phyloP scores from a whole-genome alignment of 2,113 vertebrate species.

The Erythrolamprus reginae region DNA sequence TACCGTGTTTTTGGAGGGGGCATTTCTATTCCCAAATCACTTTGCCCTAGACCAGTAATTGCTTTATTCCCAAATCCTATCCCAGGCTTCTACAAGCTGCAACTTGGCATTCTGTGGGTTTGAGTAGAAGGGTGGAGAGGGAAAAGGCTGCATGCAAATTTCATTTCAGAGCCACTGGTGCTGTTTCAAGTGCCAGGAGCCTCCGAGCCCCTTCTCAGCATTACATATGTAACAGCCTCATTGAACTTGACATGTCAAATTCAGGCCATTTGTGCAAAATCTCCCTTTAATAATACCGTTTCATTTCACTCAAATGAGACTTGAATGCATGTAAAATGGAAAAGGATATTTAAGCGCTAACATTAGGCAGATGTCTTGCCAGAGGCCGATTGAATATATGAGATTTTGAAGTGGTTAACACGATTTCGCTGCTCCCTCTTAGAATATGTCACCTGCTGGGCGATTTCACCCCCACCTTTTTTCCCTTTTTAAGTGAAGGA shows the following conservation, averaged over 20 bases:
- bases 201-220: conserved; percentile 65
- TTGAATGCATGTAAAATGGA: conserved; percentile 85
- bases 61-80: background rate
- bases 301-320: conserved; percentile 85
- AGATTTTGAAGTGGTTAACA: conserved; percentile 77
- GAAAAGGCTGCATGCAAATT: conserved; percentile 68
- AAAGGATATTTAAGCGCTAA: conserved; percentile 83
- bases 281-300: conserved; percentile 92
- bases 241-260: conserved; percentile 96
- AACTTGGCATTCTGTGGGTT: background rate
- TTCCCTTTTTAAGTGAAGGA: conserved; percentile 55
- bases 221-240: conserved; percentile 83
- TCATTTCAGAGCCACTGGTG: conserved; percentile 71
- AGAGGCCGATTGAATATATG: conserved; percentile 74
- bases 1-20: background rate
- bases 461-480: conserved; percentile 28
- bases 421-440: conserved; percentile 61
- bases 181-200: conserved; percentile 66
- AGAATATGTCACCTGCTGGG: conserved; percentile 62
- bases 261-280: conserved; percentile 96
- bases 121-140: background rate
- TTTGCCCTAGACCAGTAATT: background rate
- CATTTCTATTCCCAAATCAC: background rate
- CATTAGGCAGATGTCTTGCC: conserved; percentile 80
- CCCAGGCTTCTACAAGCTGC: background rate